These are phyloP conservation scores for Eudyptes chrysolophus DNA, from an alignment of 2,113 vertebrate genomes.

Conservation along the genomic window DNA sequence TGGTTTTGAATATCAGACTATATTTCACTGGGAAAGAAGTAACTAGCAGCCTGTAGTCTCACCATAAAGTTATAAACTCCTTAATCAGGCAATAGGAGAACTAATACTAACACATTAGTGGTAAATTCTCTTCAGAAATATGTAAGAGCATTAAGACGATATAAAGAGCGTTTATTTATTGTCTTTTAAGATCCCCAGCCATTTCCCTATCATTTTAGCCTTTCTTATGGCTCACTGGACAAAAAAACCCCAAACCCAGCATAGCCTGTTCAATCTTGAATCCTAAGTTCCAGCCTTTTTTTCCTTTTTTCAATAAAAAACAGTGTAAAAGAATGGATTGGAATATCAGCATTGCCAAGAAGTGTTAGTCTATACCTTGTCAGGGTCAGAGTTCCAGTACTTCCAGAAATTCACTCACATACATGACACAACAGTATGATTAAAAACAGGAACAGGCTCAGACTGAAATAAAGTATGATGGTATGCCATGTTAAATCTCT, in stretches of 20 bases:
- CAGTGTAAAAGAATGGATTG: background rate
- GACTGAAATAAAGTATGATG: slow-evolving; percentile 8
- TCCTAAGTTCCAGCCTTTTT: background rate
- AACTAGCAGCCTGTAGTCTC: slow-evolving; percentile 47
- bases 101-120: slow-evolving; percentile 45
- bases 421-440: background rate
- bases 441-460: background rate
- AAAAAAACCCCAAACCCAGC: background rate
- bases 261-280: background rate
- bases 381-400: background rate
- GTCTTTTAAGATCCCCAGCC: background rate
- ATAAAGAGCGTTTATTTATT: slow-evolving; percentile 15
- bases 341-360: slow-evolving; percentile 3
- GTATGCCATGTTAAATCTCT: background rate
- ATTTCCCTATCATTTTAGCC: background rate
- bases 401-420: background rate
- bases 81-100: slow-evolving; percentile 58
- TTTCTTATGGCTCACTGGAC: background rate
- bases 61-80: slow-evolving; percentile 28
- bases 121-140: slow-evolving; percentile 44
- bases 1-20: slow-evolving; percentile 69
- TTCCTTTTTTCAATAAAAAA: background rate
- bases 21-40: slow-evolving; percentile 60
- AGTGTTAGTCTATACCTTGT: background rate
- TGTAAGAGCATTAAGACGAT: background rate